These are phyloP conservation scores for Drosophila anceps DNA, from an alignment of 2,888 invertebrate species.

Conservation along the genomic window DNA sequence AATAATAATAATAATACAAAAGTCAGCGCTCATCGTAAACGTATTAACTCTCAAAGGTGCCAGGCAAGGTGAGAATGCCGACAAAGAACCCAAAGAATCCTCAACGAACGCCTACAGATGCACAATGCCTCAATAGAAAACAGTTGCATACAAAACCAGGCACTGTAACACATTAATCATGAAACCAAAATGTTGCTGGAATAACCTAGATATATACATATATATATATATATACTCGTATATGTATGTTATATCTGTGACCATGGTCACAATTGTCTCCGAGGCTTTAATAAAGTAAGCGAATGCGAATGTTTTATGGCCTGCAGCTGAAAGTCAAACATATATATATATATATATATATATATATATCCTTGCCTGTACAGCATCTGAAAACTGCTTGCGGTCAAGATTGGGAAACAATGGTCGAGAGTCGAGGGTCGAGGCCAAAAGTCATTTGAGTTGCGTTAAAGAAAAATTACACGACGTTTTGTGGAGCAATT, in stretches of 20 bases:
- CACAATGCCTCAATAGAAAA: conserved; percentile 77
- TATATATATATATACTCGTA: not conserved
- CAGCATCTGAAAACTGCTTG: conserved; percentile 41
- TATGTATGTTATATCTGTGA: not conserved
- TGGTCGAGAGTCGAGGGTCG: conserved; percentile 33
- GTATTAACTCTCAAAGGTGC: conserved; percentile 65
- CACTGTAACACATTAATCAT: conserved; percentile 70
- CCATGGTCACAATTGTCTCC: conserved; percentile 76
- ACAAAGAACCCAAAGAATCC: conserved; percentile 71
- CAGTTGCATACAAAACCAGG: conserved; percentile 47
- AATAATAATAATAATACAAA: conserved; percentile 58
- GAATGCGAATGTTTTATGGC: conserved; percentile 40
- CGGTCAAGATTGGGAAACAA: conserved; percentile 55
- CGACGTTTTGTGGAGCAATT: conserved; percentile 83
- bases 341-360: not conserved
- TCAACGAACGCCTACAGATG: conserved; percentile 64
- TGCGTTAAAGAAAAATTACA: conserved; percentile 82
- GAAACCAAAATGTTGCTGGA: conserved; percentile 21
- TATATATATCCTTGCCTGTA: conserved; percentile 1
- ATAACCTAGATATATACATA: conserved; percentile 1
- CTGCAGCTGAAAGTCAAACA: conserved; percentile 45
- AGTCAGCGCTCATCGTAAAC: conserved; percentile 73
- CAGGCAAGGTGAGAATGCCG: conserved; percentile 62
- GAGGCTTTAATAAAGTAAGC: conserved; percentile 47
- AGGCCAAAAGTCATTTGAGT: conserved; percentile 77